Conservation (phyloP, 2,888 invertebrate genomes). For the Lycia hirtaria region DNA sequence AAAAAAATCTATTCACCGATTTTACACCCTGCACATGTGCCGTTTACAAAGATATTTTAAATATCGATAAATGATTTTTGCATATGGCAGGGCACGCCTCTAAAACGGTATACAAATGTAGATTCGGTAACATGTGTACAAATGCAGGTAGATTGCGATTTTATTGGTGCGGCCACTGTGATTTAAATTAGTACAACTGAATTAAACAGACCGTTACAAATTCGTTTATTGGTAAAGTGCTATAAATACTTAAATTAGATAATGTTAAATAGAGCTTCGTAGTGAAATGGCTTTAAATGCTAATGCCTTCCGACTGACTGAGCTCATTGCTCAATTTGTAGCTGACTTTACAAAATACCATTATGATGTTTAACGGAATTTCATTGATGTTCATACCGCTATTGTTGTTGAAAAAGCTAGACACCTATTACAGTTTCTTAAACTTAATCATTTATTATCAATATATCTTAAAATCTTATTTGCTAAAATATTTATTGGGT, state of each 20-base stretch:
- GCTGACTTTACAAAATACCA: slow-evolving; percentile 25
- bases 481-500: background rate
- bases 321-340: slow-evolving; percentile 34
- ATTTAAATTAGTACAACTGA: slow-evolving; percentile 72
- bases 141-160: slow-evolving; percentile 67
- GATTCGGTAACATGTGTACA: slow-evolving; percentile 73
- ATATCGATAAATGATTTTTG: slow-evolving; percentile 82
- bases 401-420: background rate
- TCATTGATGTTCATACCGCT: background rate
- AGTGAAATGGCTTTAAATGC: slow-evolving; percentile 50
- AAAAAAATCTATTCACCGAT: slow-evolving; percentile 78
- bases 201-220: slow-evolving; percentile 76
- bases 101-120: slow-evolving; percentile 58
- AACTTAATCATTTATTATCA: too few relatives aligned
- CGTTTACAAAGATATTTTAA: slow-evolving; percentile 74
- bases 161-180: slow-evolving; percentile 61
- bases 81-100: slow-evolving; percentile 68
- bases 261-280: slow-evolving; percentile 57
- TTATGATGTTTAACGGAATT: slow-evolving; percentile 2
- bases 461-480: too few relatives aligned
- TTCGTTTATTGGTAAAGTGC: slow-evolving; percentile 62
- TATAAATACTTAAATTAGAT: slow-evolving; percentile 66
- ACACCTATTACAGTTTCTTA: too few relatives aligned
- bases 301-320: slow-evolving; percentile 44
- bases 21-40: slow-evolving; percentile 73